A percentile compares a stretch with the other conserved stretches of the same genome.
Conservation (phyloP, 2,888 invertebrate species). For the Physocephala rufipes region DNA sequence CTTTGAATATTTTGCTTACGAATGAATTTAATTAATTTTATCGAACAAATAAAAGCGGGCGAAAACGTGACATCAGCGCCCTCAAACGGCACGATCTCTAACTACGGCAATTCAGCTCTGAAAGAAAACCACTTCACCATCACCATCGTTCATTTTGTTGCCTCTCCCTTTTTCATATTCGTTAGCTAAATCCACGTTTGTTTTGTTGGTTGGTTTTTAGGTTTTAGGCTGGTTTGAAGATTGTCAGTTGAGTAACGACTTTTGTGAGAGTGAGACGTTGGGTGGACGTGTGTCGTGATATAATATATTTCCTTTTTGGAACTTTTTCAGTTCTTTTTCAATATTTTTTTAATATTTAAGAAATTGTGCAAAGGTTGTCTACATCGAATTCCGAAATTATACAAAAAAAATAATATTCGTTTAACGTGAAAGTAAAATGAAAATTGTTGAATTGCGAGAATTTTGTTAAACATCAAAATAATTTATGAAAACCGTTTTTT, state of each 20-base stretch:
- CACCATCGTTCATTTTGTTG: conserved; percentile 22
- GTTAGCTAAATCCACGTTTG: conserved; percentile 33
- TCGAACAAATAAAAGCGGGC: not conserved
- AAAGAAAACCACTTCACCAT: not conserved
- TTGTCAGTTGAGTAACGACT: conserved; percentile 47
- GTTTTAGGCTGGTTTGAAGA: conserved; percentile 42
- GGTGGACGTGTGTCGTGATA: conserved; percentile 20
- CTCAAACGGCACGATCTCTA: conserved; percentile 26
- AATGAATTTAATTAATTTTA: not conserved
- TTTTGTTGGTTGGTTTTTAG: conserved; percentile 27
- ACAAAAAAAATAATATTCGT: not conserved
- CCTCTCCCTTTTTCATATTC: conserved; percentile 39
- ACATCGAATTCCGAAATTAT: not conserved
- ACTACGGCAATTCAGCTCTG: not conserved
- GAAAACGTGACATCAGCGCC: not conserved
- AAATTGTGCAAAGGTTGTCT: conserved; percentile 6
- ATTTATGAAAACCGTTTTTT: conserved; percentile 18
- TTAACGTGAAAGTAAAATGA: not conserved
- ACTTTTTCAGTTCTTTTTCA: not conserved
- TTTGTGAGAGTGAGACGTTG: conserved; percentile 40
- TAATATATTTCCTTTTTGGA: not conserved
- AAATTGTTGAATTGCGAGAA: not conserved
- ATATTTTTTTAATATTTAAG: conserved; percentile 7
- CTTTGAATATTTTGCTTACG: not conserved
- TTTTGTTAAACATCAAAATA: not conserved